Base-by-base conservation (phyloP, 2,797 vertebrate genomes). In the Epinephelus coioides region DNA sequence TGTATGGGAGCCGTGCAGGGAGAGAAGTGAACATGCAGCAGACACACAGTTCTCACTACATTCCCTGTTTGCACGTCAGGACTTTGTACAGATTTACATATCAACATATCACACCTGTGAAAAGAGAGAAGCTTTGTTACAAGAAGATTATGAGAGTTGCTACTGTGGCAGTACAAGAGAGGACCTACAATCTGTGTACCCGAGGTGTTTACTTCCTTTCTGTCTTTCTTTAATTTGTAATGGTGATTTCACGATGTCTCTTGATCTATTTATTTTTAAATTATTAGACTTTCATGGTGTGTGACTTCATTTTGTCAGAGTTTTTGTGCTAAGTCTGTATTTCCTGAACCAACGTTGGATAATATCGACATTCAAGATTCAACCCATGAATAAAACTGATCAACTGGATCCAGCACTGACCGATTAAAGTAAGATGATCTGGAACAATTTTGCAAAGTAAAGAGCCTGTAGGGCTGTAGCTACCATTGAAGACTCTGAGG, bases 1-100 rank as follows among this genome's bases (percentile, higher is more conserved):
- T 93, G 83, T 47, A 93, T 92, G 93, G 89, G 76, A 64, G 64
- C 86, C 3, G 80, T 85, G 69, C 83, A 78, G 57, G 78, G 40
- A 19, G 77, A 89, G 44, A 91, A 91, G 74, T 92, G 80, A 93
- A 76, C 19, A 0, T 12, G 27, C 15, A 44, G 25, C 50, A 27
- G 68, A 66, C 65, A 70, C 38, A 18, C 51, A 78, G 54, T 44
- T 67, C 49, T 74, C 44, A 59, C 68, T 2, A 66, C 69, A 72
- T 82, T 79, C 62, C 73, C 67, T 61, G 68, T 79, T 74, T 86
- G 72, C 82, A 75, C 60, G 57, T 71, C 43, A 69, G 73, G 83
- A 89, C 75, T 6, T 79, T 84, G 81, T 79, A 76, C 25, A 82
- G 76, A 78, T 88, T 82, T 85, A n/a, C 78, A 71, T 62, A 74